phyloP scores from a whole-genome alignment of 2,797 vertebrate species.

The Phrynocephalus forsythii region DNA sequence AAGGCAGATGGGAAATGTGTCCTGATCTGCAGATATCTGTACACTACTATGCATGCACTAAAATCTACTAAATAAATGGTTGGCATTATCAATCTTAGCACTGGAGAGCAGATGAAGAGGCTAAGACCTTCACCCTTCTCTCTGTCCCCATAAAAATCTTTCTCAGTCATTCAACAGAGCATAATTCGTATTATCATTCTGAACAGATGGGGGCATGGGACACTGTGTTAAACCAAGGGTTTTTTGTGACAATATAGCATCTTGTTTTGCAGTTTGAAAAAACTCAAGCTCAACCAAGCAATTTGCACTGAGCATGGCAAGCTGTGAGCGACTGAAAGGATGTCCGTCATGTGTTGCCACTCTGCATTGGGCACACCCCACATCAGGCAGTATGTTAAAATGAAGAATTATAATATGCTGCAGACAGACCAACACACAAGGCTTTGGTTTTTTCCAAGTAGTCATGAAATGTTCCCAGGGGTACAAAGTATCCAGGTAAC shows the following conservation, averaged over 20 bases:
- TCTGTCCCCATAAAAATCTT: neutral
- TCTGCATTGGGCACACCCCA: neutral
- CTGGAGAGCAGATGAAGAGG: neutral
- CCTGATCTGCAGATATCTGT: neutral
- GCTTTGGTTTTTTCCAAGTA: neutral
- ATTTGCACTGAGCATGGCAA: constrained; percentile 2
- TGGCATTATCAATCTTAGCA: neutral
- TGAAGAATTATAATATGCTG: neutral
- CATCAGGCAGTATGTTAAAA: neutral
- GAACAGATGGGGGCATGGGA: neutral
- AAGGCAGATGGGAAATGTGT: neutral
- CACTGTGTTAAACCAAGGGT: neutral
- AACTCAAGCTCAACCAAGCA: neutral
- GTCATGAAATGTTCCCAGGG: neutral
- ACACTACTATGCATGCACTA: neutral
- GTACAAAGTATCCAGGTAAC: neutral
- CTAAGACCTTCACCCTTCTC: neutral
- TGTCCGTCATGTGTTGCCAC: constrained; percentile 12
- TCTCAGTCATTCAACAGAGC: neutral
- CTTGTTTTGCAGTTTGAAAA: neutral
- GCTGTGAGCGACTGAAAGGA: neutral
- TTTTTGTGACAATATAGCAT: neutral
- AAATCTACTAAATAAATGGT: neutral
- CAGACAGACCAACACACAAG: rapidly evolving
- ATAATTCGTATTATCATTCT: neutral